Evolutionary conservation across 2,113 vertebrate species (phyloP).

Genomic region (Epinephelus lanceolatus): DNA sequence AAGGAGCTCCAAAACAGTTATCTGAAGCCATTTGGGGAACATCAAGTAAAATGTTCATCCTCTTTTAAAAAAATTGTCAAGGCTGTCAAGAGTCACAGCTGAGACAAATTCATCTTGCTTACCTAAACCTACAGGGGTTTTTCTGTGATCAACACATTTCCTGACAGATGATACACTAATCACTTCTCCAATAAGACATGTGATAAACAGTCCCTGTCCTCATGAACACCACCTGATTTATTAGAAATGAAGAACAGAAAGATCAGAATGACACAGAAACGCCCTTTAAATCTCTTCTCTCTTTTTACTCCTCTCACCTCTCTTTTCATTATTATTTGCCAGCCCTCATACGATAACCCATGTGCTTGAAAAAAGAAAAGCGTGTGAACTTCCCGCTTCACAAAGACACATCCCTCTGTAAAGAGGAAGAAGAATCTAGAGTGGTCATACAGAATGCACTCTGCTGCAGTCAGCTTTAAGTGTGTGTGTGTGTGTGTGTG

Average conservation of each 20-base stretch:
- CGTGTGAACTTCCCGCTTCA: conserved; percentile 22
- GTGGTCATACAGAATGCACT: neutral
- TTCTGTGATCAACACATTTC: neutral
- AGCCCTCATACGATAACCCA: neutral
- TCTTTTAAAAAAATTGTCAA: neutral
- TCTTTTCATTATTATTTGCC: neutral
- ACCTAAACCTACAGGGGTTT: neutral
- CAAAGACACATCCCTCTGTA: neutral
- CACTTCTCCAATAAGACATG: neutral
- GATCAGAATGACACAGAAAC: neutral
- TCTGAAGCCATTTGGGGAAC: neutral
- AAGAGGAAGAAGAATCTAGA: neutral
- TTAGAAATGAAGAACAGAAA: neutral
- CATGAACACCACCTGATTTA: neutral
- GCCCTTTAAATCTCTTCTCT: neutral
- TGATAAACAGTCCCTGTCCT: neutral
- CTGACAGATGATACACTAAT: neutral
- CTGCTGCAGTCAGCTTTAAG: neutral
- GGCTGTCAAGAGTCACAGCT: too few species aligned
- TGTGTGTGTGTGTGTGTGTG: neutral
- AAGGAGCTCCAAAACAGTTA: neutral
- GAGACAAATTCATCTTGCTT: neutral
- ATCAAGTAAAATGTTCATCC: neutral
- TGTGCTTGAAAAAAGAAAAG: neutral
- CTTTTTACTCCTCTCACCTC: conserved; percentile 12